phyloP scores from a whole-genome alignment of 2,888 invertebrate species.

The Zeuzera pyrina region DNA sequence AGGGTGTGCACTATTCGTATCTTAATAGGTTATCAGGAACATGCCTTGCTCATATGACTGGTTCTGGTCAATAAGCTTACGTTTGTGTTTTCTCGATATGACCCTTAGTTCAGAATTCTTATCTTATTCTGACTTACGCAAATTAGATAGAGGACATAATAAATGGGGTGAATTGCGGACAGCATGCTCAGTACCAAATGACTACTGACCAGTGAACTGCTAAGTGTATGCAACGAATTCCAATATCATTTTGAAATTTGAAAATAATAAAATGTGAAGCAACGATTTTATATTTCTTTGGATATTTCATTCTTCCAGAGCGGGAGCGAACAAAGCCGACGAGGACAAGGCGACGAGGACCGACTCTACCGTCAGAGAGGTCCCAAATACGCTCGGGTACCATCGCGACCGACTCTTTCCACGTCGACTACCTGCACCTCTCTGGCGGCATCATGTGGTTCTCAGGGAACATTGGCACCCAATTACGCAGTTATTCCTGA shows the following conservation, averaged over 20 bases:
- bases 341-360: conserved; percentile 61
- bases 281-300: neutral
- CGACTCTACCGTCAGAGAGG: conserved; percentile 51
- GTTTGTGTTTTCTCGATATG: conserved; percentile 47
- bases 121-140: conserved; percentile 53
- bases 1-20: no score
- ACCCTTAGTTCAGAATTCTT: conserved; percentile 51
- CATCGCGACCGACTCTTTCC: conserved; percentile 66
- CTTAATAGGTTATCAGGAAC: conserved; percentile 53
- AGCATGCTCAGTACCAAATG: conserved; percentile 46
- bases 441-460: conserved; percentile 67
- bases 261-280: neutral
- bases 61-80: conserved; percentile 44
- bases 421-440: conserved; percentile 76
- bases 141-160: conserved; percentile 63
- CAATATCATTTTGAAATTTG: neutral
- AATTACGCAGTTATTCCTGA: conserved; percentile 61
- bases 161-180: conserved; percentile 61
- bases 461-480: conserved; percentile 57
- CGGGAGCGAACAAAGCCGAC: conserved; percentile 54
- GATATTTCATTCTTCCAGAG: conserved; percentile 58
- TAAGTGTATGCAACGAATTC: conserved; percentile 12
- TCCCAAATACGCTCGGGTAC: conserved; percentile 63
- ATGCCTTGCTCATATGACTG: conserved; percentile 49
- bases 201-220: conserved; percentile 36